Evolutionary conservation across 1,140 invertebrate genomes (phyloP), one percentile per base, ranked within the genome.

Genomic region (Bombus superbus): DNA sequence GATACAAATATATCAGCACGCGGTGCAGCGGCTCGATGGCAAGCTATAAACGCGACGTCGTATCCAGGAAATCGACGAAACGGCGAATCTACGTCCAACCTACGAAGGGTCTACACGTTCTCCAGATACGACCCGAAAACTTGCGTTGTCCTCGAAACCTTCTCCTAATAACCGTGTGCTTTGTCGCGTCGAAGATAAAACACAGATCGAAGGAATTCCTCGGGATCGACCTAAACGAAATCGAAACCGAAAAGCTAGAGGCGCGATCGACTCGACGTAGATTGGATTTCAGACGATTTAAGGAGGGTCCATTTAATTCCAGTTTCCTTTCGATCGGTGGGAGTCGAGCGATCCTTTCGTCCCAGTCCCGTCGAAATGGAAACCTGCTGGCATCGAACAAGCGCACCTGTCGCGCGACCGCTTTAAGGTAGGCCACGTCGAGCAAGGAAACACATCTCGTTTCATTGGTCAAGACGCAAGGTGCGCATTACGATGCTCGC

Each of bases 381-480:
- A 68, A 81, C 76, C 76, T 78, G 66, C 66, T 38, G 76, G 53
- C 53, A 73, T 25, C 59, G 25, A 40, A 18, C 18, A 3, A 11
- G 35, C 47, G 47, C 89, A 90, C 85, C 89, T 90, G 89, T 89
- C 88, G 78, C 15, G 32, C 28, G 44, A 62, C 62, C 79, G 84
- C 44, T 79, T 89, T 87, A 89, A 87, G 88, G 77, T 90, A 85
- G 53, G 35, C 62, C 78, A 81, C 66, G 44, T 84, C 38, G 62
- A 47, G 40, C 62, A 89, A 86, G 83, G 44, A 47, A 53, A 28
- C 10, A 15, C 25, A 10, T 42, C 32, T 25, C 64, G 13, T 83
- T 59, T 71, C 78, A 81, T 88, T 66, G 59, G 80, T 74, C 79
- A 83, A 89, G 38, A 64, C 35, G 64, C 78, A 90, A 87, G 78